Evolutionary conservation across 2,888 invertebrate species (phyloP), one percentile per base, ranked within the genome.

Genomic region (Lepidonotus clava): DNA sequence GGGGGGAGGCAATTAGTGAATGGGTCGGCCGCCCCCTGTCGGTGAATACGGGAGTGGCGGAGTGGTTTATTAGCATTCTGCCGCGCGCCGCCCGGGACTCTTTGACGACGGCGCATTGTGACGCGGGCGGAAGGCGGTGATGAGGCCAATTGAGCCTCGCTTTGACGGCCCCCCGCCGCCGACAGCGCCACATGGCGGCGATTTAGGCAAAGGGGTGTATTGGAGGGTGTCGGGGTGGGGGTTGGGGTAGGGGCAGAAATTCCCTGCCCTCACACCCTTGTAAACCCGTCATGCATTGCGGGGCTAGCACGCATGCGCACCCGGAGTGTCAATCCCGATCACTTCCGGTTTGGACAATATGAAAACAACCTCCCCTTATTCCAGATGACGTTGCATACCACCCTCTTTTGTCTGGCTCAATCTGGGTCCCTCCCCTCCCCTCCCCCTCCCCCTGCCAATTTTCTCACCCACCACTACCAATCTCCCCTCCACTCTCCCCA

Each of bases 21-120:
- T 32, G 24, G 66, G 83, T 51, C 21, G 53, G 36, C n/a, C 5
- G 34, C 32, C n/a, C 8, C 32, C 21, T n/a, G 34, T 5, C 36
- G 18, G 46, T 34, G 53, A 51, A 53, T 51, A 56, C 32, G n/a
- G 53, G 21, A 34, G 36, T 11, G n/a, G 34, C 56, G 11, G 38
- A 24, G 41, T 1, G 83, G 32, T 83, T 66, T n/a, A 76, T 76
- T 76, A 76, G 76, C 28, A 76, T 76, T 76, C 76, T n/a, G 21
- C 1, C 38, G 76, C 38, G 76, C 76, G 2, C 21, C n/a, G 41
- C 76, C n/a, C 18, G 38, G 38, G 8, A 21, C 76, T 40, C 38
- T 6, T 34, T 76, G 76, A 76, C 41, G 51, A n/a, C 36, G 38
- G 32, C 38, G 76, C 76, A 36, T 40, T 76, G 76, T 76, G 76